Evolutionary conservation across 2,797 vertebrate genomes (phyloP).

Genomic region (Mormyrops attenuatus): DNA sequence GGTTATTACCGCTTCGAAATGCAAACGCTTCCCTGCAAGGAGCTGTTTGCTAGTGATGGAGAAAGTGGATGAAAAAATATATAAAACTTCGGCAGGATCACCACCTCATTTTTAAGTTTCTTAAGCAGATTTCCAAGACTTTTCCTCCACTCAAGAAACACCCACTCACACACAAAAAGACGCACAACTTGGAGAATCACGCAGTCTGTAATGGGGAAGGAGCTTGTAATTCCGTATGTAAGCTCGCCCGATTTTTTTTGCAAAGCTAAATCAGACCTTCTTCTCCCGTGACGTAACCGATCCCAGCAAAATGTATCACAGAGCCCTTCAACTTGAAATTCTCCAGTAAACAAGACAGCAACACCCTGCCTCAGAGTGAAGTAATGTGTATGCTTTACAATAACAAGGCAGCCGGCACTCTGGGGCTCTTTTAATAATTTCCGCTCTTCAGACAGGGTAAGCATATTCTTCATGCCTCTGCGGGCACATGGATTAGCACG

Average conservation of each 20-base stretch:
- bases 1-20: not conserved
- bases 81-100: not conserved
- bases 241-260: not conserved
- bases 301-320: constrained; percentile 23
- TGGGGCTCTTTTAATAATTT: constrained; percentile 36
- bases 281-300: constrained; percentile 21
- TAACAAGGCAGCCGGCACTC: constrained; percentile 22
- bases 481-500: not conserved
- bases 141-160: not conserved
- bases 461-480: constrained; percentile 25
- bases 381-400: constrained; percentile 1
- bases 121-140: not conserved
- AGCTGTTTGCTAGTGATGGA: not conserved
- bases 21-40: not conserved
- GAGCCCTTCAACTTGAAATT: constrained; percentile 26
- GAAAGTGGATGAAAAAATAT: not conserved
- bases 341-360: constrained; percentile 25
- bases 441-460: constrained; percentile 28
- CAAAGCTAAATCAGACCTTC: constrained; percentile 18
- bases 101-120: not conserved
- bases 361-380: constrained; percentile 2
- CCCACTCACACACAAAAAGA: not conserved
- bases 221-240: not conserved
- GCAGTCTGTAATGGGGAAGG: not conserved
- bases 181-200: not conserved